Evolutionary conservation across 1,140 invertebrate genomes (phyloP), one percentile per base, ranked within the genome.

Genomic region (Ditylenchus dipsaci): DNA sequence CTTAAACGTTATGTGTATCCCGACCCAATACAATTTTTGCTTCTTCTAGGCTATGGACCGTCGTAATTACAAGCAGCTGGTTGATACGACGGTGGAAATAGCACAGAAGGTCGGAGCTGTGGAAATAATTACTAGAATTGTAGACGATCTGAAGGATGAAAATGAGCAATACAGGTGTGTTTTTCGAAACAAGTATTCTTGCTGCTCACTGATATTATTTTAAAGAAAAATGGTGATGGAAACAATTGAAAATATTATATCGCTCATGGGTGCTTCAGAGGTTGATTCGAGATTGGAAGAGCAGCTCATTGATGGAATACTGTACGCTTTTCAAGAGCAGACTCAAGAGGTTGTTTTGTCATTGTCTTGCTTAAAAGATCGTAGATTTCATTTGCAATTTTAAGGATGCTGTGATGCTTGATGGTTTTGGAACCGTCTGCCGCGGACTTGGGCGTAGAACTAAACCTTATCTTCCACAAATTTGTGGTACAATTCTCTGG

Each of bases 311-410:
- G 95, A 99, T 81, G 96, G 96, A 75, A 98, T 99, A 78, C 85
- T 99, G 19, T 99, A 98, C 82, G 95, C 95, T 70, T 99, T 98
- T 86, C 95, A 98, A 85, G 95, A 98, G 87, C 95, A 98, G 85
- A 97, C 94, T 3, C 96, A 93, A 43, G 95, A 98, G 87, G 90
- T 91, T 84, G 81, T 65, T 0, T 8, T 60, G 13, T 19, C 30
- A 45, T 53, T 62, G 3, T 30, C 27, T 49, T 29, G 33, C 1
- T n/a, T n/a, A n/a, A n/a, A n/a, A n/a, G n/a, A n/a, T n/a, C n/a
- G 21, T 53, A 56, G 15, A 7, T 27, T 47, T 66, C 27, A 72
- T 60, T 8, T 61, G 33, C 59, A 61, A n/a, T 3, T 70, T 84
- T 53, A 76, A 92, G 89, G 95, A 99, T 86, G 92, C 96, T n/a